These are phyloP conservation scores for Aplocera efformata DNA, from an alignment of 2,888 invertebrate genomes.

Conservation along the genomic window DNA sequence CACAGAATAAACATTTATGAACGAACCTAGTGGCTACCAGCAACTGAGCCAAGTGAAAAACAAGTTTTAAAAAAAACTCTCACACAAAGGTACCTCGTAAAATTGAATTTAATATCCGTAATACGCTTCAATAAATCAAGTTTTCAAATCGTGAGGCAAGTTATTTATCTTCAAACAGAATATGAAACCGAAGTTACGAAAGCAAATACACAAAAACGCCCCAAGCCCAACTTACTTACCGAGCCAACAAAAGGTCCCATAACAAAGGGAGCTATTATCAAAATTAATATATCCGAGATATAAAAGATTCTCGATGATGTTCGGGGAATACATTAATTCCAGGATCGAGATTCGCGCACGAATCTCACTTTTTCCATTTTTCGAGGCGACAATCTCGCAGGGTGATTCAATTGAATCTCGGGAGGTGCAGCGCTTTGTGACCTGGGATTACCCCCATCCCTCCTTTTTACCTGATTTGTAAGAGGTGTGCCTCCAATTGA, in stretches of 20 bases:
- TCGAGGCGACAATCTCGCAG: slow-evolving; percentile 42
- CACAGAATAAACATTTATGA: too few species aligned
- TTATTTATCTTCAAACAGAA: slow-evolving; percentile 17
- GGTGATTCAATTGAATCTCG: slow-evolving; percentile 50
- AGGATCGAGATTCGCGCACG: slow-evolving; percentile 24
- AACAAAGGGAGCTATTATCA: slow-evolving; percentile 33
- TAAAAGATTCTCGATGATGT: slow-evolving; percentile 32
- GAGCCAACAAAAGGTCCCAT: slow-evolving; percentile 28
- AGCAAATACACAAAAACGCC: slow-evolving; percentile 25
- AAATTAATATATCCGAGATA: slow-evolving; percentile 31
- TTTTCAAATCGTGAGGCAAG: neutral
- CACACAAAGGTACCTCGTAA: too few species aligned
- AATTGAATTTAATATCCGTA: too few species aligned
- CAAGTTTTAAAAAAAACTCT: too few species aligned
- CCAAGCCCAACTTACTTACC: slow-evolving; percentile 25
- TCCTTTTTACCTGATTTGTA: slow-evolving; percentile 17
- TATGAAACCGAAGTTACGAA: slow-evolving; percentile 24
- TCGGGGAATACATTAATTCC: slow-evolving; percentile 34
- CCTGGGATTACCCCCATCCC: slow-evolving; percentile 30
- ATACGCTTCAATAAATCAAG: too few species aligned
- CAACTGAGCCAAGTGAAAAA: too few species aligned
- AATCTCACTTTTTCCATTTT: slow-evolving; percentile 25
- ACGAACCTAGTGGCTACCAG: too few species aligned
- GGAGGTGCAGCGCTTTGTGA: slow-evolving; percentile 32
- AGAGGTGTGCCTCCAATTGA: slow-evolving; percentile 19